Base-by-base conservation (phyloP, 2,888 invertebrate species). In the Andrena chrysosceles region DNA sequence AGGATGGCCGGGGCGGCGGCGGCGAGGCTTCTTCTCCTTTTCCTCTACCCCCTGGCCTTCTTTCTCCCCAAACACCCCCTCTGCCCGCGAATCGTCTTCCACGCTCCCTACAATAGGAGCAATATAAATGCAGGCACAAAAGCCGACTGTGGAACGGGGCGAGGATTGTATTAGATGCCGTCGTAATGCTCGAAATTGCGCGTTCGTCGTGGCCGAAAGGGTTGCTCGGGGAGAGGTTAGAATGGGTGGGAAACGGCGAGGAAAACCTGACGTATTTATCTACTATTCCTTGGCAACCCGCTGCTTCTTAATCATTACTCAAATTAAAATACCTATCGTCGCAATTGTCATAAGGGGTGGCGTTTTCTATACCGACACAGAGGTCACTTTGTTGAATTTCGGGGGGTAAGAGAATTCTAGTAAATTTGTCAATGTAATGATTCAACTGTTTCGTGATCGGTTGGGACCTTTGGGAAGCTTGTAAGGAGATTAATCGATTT, bases 161-260 rank as follows among this genome's bases (percentile, higher is more conserved):
- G 84, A 69, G 85, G 85, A 88, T 88, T 84, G 89, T 89, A 87
- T 88, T 87, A 87, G 87, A 82, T 69, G 89, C 80, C 86, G 59
- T 68, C 71, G 84, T 85, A 86, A 87, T 85, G 82, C 82, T 74
- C 75, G 83, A 89, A 89, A 89, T 89, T 87, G 89, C 86, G 77
- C 81, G 81, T 80, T 81, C 80, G 73, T 67, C 73, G 52, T 20
- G 73, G 62, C 20, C 20, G 35, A 68, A 75, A 77, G 74, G 77
- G 76, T 64, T 62, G 56, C 26, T 6, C 8, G 29, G 52, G 8
- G 10, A n/a, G 10, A 23, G 56, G 20, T 10, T 23, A 16, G 16
- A 10, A 3, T 31, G 23, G 6, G 23, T 0, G 6, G 10, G 3
- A 26, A 10, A 5, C 10, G 10, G 29, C 16, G 48, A 13, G 35